Conservation (phyloP, 1,140 invertebrate species). For the Philaenus spumarius region DNA sequence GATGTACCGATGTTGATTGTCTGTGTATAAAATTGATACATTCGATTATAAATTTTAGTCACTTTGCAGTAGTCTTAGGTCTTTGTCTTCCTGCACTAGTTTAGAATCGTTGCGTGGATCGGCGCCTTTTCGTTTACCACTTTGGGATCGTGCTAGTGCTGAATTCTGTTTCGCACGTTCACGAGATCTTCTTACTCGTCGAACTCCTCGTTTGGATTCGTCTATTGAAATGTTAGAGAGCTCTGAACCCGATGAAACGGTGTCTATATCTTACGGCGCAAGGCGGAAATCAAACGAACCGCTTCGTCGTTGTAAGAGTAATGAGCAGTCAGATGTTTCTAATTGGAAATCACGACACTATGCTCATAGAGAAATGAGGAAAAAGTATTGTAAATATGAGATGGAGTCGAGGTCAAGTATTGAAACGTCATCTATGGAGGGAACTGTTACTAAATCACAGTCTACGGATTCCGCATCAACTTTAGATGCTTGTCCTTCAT, state of each 20-base stretch:
- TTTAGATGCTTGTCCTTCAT: slow-evolving; percentile 20
- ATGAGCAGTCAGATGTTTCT: slow-evolving; percentile 1
- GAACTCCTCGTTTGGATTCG: slow-evolving; percentile 23
- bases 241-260: slow-evolving; percentile 10
- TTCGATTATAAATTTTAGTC: no score
- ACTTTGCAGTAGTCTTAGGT: slow-evolving; percentile 50
- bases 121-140: slow-evolving; percentile 48
- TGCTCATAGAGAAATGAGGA: neutral
- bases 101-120: slow-evolving; percentile 41
- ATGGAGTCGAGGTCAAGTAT: neutral
- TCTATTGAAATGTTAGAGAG: slow-evolving; percentile 22
- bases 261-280: neutral
- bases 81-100: slow-evolving; percentile 40
- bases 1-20: neutral
- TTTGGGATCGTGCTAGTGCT: slow-evolving; percentile 64
- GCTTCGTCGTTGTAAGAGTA: neutral
- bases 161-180: slow-evolving; percentile 68
- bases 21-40: no score
- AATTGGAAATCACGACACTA: slow-evolving; percentile 5
- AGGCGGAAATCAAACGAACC: slow-evolving; percentile 3
- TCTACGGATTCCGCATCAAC: slow-evolving; percentile 20
- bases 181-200: slow-evolving; percentile 50
- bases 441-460: slow-evolving; percentile 18
- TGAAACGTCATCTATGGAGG: slow-evolving; percentile 6
- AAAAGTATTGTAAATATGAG: slow-evolving; percentile 1